Evolutionary conservation across 2,888 invertebrate species (phyloP), one percentile per base, ranked within the genome.

Genomic region (Ephialtes manifestator): DNA sequence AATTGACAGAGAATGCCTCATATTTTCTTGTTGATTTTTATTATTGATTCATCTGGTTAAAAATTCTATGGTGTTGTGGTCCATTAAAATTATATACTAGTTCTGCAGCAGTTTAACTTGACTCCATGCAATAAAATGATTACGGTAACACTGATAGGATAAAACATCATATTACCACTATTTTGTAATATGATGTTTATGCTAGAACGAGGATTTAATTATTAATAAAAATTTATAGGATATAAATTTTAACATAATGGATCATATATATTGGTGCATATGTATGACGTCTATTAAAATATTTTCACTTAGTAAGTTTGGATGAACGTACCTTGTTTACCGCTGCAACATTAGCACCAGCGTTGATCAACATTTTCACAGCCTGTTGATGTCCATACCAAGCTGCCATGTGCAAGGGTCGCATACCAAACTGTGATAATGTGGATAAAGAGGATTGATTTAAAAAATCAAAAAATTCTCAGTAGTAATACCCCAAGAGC

Each of bases 371-470:
- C 88, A 96, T 95, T 93, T 96, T 95, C 58, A 96, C 96, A n/a
- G 97, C 97, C 68, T 96, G 96, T 35, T 96, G 95, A 89, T 97
- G 96, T 1, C 97, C 97, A 90, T 97, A 96, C 96, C 96, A 96
- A 4, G 96, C 96, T 0, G 97, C 96, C 97, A 97, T 97, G 88
- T 96, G 95, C 51, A 97, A 94, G 0, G 97, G 97, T 55, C 96
- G 94, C 97, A 97, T 97, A 68, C 97, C 97, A 90, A 96, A 96
- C 97, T 97, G 94, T 55, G 94, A 94, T 87, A 87, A 80, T 71
- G 11, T 2, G 10, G 58, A 8, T 53, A 0, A 35, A 24, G 35
- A 4, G 15, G 31, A 28, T 39, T 35, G 28, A 48, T 70, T 20
- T 10, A 70, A 39, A 15, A 4, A 4, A 35, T 35, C 35, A 35